Evolutionary conservation across 1,140 invertebrate species (phyloP), one percentile per base, ranked within the genome.

Genomic region (Scaptodrosophila lebanonensis): DNA sequence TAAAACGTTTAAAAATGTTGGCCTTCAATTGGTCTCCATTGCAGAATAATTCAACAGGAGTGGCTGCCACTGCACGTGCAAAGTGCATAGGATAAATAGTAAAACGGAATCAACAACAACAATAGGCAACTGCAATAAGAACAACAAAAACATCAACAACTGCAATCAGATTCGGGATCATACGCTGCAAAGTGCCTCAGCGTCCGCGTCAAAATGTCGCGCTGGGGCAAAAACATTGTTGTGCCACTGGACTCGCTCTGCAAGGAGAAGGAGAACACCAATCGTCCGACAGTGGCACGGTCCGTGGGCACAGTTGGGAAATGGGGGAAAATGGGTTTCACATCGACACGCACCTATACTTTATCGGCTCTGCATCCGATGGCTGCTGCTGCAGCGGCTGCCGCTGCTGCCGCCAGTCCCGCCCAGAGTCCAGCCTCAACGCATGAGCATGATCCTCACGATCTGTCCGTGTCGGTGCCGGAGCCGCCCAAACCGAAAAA

Each of bases 251-350:
- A 90, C 67, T 89, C 88, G 66, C 88, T 90, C 53, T 83, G 72
- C 59, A 93, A 95, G 85, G 84, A 86, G 42, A 92, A 94, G 85
- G 94, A 96, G 87, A 96, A 95, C 86, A 95, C 92, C 66, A 96
- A 95, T 86, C 92, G 93, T 70, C 95, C 95, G 11, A 93, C 94
- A 18, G 94, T 95, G 32, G 93, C 95, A 13, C 93, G 95, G 63
- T 96, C 95, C 17, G 93, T 95, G 63, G 95, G 95, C 54, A 95
- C 94, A 27, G 93, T 97, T 57, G 95, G 95, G 67, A 95, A 95
- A 89, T 97, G 95, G 95, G 95, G 95, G 66, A 95, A 95, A 86
- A 96, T 95, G 61, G 95, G 95, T 35, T 97, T 96, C 87, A 97
- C 95, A 27, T 96, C 95, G 1, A 93, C 95, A 49, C 89, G 95